Conservation (phyloP, 2,113 vertebrate species). For the Leiothrix lutea region DNA sequence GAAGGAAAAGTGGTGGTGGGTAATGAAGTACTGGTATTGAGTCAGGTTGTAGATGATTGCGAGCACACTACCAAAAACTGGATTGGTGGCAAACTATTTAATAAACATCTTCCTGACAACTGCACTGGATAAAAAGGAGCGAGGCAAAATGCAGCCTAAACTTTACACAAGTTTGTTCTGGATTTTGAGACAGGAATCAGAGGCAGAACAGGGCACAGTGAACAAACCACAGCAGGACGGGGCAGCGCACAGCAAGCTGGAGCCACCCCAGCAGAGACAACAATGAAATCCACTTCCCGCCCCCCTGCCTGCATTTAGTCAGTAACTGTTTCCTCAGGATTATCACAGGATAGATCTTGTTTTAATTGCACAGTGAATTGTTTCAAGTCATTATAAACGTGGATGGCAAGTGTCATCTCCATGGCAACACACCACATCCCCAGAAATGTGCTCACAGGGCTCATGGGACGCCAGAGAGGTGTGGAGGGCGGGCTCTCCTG, state of each 20-base stretch:
- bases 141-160: neutral
- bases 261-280: neutral
- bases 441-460: neutral
- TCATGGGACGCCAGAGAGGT: neutral
- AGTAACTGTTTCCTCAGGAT: neutral
- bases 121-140: neutral
- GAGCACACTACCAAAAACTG: neutral
- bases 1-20: neutral
- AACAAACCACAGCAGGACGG: neutral
- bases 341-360: conserved; percentile 10
- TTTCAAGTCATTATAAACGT: neutral
- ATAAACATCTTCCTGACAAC: neutral
- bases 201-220: neutral
- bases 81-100: neutral
- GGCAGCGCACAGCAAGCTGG: neutral
- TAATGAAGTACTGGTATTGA: neutral
- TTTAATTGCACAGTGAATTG: neutral
- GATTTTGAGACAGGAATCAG: conserved; percentile 41
- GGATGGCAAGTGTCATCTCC: conserved; percentile 46
- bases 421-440: neutral
- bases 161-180: neutral
- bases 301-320: neutral
- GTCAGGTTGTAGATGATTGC: fast-evolving
- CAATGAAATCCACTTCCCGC: neutral
- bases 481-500: neutral